Evolutionary conservation across 2,888 invertebrate species (phyloP).

Genomic region (Sarcophaga subvicina): DNA sequence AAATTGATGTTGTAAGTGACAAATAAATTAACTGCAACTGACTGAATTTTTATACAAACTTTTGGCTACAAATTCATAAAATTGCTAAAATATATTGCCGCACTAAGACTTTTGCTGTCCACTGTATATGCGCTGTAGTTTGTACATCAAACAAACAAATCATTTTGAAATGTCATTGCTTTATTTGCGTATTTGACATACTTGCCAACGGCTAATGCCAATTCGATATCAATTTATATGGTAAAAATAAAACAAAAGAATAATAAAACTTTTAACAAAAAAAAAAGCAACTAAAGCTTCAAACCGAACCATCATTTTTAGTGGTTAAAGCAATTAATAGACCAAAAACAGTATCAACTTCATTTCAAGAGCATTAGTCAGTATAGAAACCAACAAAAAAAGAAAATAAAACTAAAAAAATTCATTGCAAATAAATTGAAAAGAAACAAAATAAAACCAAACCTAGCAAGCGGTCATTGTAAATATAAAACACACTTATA

Average conservation of each 20-base stretch:
- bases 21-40: too few species aligned
- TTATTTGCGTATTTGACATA: conserved; percentile 67
- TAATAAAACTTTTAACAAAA: conserved; percentile 33
- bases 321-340: conserved; percentile 69
- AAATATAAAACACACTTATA: conserved; percentile 3
- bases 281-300: conserved; percentile 14
- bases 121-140: not conserved
- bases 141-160: conserved; percentile 45
- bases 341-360: conserved; percentile 69
- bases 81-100: too few species aligned
- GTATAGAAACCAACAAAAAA: conserved; percentile 28
- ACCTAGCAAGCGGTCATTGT: conserved; percentile 33
- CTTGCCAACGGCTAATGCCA: conserved; percentile 64
- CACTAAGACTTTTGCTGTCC: too few species aligned
- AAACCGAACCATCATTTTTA: conserved; percentile 42
- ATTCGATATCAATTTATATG: conserved; percentile 38
- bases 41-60: too few species aligned
- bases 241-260: conserved; percentile 8
- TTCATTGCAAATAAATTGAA: conserved; percentile 3
- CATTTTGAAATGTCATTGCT: conserved; percentile 60
- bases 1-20: too few species aligned
- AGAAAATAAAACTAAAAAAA: conserved; percentile 3
- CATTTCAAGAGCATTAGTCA: conserved; percentile 68
- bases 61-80: too few species aligned
- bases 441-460: conserved; percentile 25